Base-by-base conservation (phyloP, 2,797 vertebrate species). In the Enteromius trimaculatus region DNA sequence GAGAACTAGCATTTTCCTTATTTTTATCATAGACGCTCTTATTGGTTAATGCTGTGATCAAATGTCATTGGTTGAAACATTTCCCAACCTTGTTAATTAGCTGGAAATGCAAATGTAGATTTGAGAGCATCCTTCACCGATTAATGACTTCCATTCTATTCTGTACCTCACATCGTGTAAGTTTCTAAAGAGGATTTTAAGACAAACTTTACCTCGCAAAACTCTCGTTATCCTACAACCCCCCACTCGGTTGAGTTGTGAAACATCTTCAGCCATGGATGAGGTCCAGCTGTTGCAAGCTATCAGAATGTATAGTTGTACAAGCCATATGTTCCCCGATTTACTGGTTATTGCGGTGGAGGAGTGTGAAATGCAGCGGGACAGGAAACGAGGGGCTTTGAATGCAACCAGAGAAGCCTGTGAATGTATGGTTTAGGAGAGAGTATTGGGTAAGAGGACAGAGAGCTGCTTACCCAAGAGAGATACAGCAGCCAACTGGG, bases 361-460 rank as follows among this genome's bases (percentile, higher is more conserved):
- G 49, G 76, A 77, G 80, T 84, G 64, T 78, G 51, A 85, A 87
- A 82, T 84, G 62, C 44, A 87, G 62, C 44, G 9, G 69, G 49
- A 85, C 82, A 83, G 75, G 76, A 87, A 88, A 79, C 49, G 68
- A 77, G 58, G 65, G 55, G 69, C 70, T 53, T 42, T 53, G 75
- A 76, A 70, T 76, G 84, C 77, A 86, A 86, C 86, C 62, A 79
- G 85, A 88, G 88, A 84, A 58, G 68, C 86, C 77, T 88, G 86
- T 79, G 88, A 87, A 83, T 86, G 64, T 82, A 79, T 76, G 44
- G 79, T 86, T 69, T 42, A 76, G 65, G 85, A 64, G 34, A 58
- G 71, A 51, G 72, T 26, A 81, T 74, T 78, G 76, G 62, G 79
- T 86, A 64, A 82, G 80, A 87, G 82, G 80, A 80, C 42, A 82